Evolutionary conservation across 2,113 vertebrate species (phyloP).

Genomic region (Pelvicachromis taeniatus): DNA sequence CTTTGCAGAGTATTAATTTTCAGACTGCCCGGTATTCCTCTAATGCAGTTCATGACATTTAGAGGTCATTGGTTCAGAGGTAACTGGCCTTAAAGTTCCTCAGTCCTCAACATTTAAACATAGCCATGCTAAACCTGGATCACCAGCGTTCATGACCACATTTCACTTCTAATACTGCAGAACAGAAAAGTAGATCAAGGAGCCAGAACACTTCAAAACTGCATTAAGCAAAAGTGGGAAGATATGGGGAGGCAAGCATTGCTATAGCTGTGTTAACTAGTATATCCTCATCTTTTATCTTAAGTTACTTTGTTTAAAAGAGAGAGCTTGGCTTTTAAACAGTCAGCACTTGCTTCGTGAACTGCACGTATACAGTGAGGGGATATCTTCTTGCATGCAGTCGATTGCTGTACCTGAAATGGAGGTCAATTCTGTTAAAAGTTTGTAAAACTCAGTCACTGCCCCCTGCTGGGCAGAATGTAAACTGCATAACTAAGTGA

Average conservation of each 20-base stretch:
- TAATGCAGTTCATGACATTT: not conserved
- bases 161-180: not conserved
- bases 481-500: not conserved
- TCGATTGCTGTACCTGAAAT: not conserved
- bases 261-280: not conserved
- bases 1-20: not conserved
- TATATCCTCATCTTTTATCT: not conserved
- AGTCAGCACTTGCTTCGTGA: not conserved
- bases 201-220: not conserved
- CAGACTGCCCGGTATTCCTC: not conserved
- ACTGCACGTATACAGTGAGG: not conserved
- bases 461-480: constrained; percentile 25
- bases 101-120: not conserved
- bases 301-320: not conserved
- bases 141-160: not conserved
- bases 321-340: not conserved
- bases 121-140: not conserved
- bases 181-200: not conserved
- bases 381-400: not conserved
- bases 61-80: not conserved
- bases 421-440: not conserved
- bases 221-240: not conserved
- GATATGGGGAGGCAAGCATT: not conserved
- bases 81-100: not conserved
- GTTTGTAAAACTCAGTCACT: not conserved